Percentiles rank a stretch among this genome's conserved stretches.
These are phyloP conservation scores for Myrmophylax atrothorax DNA, from an alignment of 2,113 vertebrate species.

Conservation along the genomic window DNA sequence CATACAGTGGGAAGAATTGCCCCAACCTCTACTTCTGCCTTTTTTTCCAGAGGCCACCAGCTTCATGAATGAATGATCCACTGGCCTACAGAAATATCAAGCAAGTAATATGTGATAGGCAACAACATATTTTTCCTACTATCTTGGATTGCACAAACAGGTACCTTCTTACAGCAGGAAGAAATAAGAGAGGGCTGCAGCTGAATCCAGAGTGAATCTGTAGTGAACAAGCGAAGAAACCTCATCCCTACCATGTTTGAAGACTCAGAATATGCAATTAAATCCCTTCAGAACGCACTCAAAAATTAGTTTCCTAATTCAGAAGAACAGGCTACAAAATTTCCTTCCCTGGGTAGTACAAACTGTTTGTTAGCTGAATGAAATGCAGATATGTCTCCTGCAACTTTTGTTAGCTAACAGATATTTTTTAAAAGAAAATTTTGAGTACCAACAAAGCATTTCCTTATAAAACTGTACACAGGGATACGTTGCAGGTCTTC, in stretches of 20 bases:
- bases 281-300: neutral
- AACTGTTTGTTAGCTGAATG: neutral
- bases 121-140: neutral
- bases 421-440: neutral
- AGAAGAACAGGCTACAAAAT: neutral
- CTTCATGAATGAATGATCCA: neutral
- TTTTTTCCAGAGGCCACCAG: neutral
- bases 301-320: neutral
- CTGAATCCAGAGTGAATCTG: neutral
- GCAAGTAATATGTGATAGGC: neutral
- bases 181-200: neutral
- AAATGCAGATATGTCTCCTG: neutral
- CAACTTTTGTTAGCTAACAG: neutral
- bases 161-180: neutral
- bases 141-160: neutral
- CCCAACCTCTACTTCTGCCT: neutral
- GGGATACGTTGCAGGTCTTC: neutral
- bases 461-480: neutral
- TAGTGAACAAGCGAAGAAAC: neutral
- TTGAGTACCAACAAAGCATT: neutral
- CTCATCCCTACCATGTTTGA: neutral
- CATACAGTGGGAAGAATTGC: neutral
- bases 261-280: neutral
- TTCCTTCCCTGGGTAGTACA: neutral
- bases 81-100: neutral